A percentile compares a stretch with the other conserved stretches of the same genome.
These are phyloP conservation scores for Elaphurus davidianus DNA, from an alignment of 2,113 vertebrate species.

Conservation along the genomic window DNA sequence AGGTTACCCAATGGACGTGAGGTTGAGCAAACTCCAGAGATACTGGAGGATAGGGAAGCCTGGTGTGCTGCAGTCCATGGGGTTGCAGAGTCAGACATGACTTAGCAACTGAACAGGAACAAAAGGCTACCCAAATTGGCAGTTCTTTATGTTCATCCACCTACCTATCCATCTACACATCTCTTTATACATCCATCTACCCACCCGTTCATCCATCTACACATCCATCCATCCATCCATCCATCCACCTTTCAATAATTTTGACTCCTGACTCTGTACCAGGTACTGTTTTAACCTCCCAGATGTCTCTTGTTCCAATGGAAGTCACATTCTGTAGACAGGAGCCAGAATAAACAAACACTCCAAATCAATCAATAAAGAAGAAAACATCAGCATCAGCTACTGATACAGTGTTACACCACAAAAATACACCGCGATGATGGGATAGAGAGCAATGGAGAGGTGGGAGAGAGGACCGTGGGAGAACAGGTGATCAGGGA, in stretches of 20 bases:
- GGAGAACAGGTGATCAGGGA: not conserved
- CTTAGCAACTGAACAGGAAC: not conserved
- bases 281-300: not conserved
- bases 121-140: not conserved
- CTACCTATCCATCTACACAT: not conserved
- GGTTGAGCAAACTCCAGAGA: not conserved
- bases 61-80: not conserved
- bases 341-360: not conserved
- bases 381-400: not conserved
- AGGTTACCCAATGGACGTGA: not conserved
- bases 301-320: not conserved
- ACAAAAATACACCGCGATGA: not conserved
- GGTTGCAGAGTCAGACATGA: not conserved
- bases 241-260: not conserved
- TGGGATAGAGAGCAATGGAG: accelerated
- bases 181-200: not conserved
- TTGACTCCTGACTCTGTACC: not conserved
- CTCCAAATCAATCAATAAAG: not conserved
- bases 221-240: no score
- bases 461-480: no score
- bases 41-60: not conserved
- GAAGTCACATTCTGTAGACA: not conserved
- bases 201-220: no score
- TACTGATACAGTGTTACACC: not conserved
- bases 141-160: not conserved